These are phyloP conservation scores for Caenorhabditis panamensis DNA, from an alignment of 2,888 invertebrate genomes.

Conservation along the genomic window DNA sequence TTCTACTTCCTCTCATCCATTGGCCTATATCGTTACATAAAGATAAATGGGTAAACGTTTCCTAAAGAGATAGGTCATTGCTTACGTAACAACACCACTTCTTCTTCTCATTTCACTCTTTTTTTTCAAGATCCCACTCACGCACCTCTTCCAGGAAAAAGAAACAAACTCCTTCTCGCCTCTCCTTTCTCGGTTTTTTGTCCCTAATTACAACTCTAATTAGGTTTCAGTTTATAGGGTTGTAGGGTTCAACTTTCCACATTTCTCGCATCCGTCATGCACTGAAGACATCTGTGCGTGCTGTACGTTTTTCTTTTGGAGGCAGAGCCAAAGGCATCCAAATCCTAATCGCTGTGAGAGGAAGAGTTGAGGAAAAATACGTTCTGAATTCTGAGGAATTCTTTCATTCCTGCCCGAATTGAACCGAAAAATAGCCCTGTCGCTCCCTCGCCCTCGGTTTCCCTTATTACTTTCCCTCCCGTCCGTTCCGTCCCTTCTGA, in stretches of 20 bases:
- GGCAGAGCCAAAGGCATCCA: neutral
- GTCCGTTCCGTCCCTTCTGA: conserved; percentile 6
- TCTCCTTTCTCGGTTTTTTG: conserved; percentile 23
- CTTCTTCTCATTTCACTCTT: conserved; percentile 1
- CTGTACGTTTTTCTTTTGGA: neutral
- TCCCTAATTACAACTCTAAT: conserved; percentile 50
- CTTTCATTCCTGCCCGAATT: neutral
- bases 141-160: conserved; percentile 6
- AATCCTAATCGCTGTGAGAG: conserved; percentile 5
- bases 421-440: neutral
- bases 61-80: conserved; percentile 49
- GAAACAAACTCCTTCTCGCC: conserved; percentile 33
- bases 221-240: conserved; percentile 34
- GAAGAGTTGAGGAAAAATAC: neutral
- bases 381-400: neutral
- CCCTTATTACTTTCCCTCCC: conserved; percentile 8
- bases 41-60: conserved; percentile 38
- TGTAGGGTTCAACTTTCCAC: conserved; percentile 15
- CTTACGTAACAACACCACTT: conserved; percentile 29
- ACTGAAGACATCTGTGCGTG: neutral
- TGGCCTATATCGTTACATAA: conserved; percentile 49
- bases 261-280: neutral
- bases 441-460: neutral
- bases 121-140: neutral
- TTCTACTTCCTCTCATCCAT: neutral